Evolutionary conservation across 2,113 vertebrate genomes (phyloP).

Genomic region (Corythoichthys intestinalis): DNA sequence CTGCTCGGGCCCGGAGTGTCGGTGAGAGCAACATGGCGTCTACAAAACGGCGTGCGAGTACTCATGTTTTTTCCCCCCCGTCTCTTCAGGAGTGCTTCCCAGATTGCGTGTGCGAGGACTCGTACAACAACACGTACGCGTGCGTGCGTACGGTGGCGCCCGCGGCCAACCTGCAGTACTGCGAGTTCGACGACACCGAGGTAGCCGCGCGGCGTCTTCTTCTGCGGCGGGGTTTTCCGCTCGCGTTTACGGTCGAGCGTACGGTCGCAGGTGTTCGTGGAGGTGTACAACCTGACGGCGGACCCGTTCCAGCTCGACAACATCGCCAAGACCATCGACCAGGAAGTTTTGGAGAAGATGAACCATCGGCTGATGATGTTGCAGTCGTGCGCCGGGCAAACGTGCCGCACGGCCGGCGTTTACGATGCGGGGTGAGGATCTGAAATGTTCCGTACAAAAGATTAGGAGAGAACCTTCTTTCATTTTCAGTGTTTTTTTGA

Average conservation of each 20-base stretch:
- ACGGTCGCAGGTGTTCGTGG: slow-evolving; percentile 84
- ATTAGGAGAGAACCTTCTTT: no score
- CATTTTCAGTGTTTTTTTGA: not conserved
- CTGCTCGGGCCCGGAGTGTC: slow-evolving; percentile 89
- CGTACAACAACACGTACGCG: slow-evolving; percentile 94
- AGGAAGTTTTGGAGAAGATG: slow-evolving; percentile 96
- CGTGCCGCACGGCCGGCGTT: slow-evolving; percentile 86
- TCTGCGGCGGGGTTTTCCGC: no score
- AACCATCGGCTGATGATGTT: slow-evolving; percentile 98
- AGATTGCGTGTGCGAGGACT: slow-evolving; percentile 97
- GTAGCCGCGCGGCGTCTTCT: slow-evolving; percentile 51
- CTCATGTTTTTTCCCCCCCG: no score
- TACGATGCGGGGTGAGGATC: slow-evolving; percentile 77
- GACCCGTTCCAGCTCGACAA: slow-evolving; percentile 93
- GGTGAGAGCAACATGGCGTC: slow-evolving; percentile 55
- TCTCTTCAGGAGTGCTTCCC: slow-evolving; percentile 88
- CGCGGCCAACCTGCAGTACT: slow-evolving; percentile 87
- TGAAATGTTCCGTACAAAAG: no score
- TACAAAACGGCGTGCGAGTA: no score
- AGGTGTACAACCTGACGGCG: slow-evolving; percentile 93
- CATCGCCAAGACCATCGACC: slow-evolving; percentile 91
- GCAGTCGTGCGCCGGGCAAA: slow-evolving; percentile 87
- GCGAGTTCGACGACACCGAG: slow-evolving; percentile 95
- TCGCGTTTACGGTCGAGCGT: not conserved
- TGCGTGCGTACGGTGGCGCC: slow-evolving; percentile 87